phyloP scores from a whole-genome alignment of 2,797 vertebrate species.

The Chloroceryle inda region DNA sequence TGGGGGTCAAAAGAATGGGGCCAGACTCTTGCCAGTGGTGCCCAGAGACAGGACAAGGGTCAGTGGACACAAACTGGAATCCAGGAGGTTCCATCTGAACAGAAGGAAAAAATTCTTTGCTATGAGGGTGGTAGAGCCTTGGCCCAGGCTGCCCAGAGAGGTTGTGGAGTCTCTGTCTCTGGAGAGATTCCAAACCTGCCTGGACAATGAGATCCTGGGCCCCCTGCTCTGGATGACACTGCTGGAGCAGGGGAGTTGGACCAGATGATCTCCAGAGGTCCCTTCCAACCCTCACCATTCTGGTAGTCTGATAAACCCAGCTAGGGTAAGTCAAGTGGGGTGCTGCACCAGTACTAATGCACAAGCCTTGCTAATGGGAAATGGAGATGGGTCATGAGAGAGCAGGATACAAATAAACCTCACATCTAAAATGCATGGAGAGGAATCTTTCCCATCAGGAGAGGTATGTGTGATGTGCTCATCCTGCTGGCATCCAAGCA shows the following conservation, averaged over 20 bases:
- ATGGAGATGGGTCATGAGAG: not conserved
- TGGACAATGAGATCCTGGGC: not conserved
- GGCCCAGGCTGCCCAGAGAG: not conserved
- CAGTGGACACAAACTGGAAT: not conserved
- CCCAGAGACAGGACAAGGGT: too few relatives aligned
- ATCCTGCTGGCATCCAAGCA: conserved; percentile 16
- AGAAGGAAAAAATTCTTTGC: not conserved
- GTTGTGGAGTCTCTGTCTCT: not conserved
- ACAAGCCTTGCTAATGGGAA: not conserved
- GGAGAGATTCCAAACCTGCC: not conserved
- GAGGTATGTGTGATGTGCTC: not conserved
- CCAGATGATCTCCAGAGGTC: not conserved
- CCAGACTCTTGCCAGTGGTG: too few relatives aligned
- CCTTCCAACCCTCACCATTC: not conserved
- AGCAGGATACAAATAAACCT: not conserved
- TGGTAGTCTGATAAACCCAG: not conserved
- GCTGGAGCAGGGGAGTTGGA: not conserved
- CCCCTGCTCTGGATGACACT: not conserved
- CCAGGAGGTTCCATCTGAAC: not conserved
- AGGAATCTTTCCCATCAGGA: not conserved
- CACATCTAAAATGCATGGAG: not conserved
- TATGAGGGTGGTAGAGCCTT: not conserved
- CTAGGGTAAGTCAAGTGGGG: not conserved
- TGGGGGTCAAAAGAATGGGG: not conserved
- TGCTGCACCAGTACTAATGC: not conserved